phyloP scores from a whole-genome alignment of 53 echinoderm and acorn worm species.

The Actinopyga echinites region DNA sequence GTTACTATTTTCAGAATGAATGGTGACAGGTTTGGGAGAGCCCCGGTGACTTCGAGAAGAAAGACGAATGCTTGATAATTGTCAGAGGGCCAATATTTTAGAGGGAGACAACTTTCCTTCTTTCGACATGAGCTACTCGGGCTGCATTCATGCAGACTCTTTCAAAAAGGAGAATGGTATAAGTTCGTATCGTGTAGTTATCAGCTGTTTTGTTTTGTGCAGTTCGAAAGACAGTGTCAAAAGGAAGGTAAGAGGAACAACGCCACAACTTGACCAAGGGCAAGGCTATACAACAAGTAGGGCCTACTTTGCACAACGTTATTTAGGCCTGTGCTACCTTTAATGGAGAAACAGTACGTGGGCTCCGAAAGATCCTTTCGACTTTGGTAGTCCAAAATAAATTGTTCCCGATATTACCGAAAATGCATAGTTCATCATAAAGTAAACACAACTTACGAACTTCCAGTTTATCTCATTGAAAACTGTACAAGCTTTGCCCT shows the following conservation, averaged over 20 bases:
- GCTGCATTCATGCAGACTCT: conserved; percentile 92
- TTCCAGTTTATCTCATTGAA: too few relatives aligned
- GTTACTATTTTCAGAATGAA: not conserved
- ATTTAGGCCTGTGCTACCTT: not conserved
- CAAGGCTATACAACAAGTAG: not conserved
- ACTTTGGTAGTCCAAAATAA: too few relatives aligned
- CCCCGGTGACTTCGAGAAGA: conserved; percentile 26
- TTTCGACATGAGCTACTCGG: conserved; percentile 92
- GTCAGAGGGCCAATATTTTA: not conserved
- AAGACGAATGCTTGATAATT: conserved; percentile 22
- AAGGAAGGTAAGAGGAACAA: conserved; percentile 77
- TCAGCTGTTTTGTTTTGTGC: conserved; percentile 90
- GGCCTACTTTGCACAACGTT: not conserved
- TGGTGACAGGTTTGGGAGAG: conserved; percentile 38
- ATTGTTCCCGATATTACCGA: too few relatives aligned
- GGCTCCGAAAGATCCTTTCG: too few relatives aligned
- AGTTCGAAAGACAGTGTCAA: conserved; percentile 73
- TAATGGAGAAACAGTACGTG: not conserved
- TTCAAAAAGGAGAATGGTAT: conserved; percentile 96
- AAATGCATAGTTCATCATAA: too few relatives aligned
- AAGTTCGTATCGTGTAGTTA: conserved; percentile 80
- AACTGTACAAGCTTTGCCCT: too few relatives aligned
- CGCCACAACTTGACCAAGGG: not conserved
- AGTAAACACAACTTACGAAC: too few relatives aligned
- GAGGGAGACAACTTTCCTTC: conserved; percentile 25